phyloP scores from a whole-genome alignment of 2,113 vertebrate genomes.

The Callipepla californica region DNA sequence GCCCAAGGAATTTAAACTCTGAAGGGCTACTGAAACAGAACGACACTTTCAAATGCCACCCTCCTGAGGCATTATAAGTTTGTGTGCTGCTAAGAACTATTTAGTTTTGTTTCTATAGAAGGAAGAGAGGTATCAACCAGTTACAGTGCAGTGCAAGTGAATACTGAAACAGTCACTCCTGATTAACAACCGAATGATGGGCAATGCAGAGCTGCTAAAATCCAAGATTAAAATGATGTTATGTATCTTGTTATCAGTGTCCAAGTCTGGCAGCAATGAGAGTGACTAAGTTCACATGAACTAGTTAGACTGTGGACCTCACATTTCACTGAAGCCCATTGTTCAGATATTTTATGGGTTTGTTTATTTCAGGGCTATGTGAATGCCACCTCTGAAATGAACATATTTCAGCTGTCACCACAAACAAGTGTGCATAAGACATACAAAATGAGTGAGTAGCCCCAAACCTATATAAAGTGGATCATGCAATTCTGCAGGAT shows the following conservation, averaged over 20 bases:
- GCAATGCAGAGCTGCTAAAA: neutral
- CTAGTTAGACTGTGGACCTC: neutral
- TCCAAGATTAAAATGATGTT: neutral
- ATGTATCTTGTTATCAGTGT: neutral
- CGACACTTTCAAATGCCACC: neutral
- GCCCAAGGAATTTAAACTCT: neutral
- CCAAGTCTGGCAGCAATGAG: neutral
- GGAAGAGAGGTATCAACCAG: neutral
- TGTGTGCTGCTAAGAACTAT: neutral
- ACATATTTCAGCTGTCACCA: neutral
- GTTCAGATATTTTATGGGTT: neutral
- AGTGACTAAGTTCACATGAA: neutral
- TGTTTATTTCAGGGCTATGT: neutral
- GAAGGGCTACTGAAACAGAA: conserved; percentile 46
- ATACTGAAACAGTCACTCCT: neutral
- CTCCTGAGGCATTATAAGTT: conserved; percentile 13
- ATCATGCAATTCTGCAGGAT: neutral
- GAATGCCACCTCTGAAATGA: neutral
- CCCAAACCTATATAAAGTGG: neutral
- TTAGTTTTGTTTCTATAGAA: neutral
- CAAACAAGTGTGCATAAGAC: neutral
- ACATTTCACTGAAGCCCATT: neutral
- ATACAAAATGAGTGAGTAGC: neutral
- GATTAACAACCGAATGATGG: neutral
- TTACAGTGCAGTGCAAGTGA: neutral